A percentile compares a stretch with the other conserved stretches of the same genome.
Conservation (phyloP, 2,113 vertebrate genomes). For the Brachirus orientalis region DNA sequence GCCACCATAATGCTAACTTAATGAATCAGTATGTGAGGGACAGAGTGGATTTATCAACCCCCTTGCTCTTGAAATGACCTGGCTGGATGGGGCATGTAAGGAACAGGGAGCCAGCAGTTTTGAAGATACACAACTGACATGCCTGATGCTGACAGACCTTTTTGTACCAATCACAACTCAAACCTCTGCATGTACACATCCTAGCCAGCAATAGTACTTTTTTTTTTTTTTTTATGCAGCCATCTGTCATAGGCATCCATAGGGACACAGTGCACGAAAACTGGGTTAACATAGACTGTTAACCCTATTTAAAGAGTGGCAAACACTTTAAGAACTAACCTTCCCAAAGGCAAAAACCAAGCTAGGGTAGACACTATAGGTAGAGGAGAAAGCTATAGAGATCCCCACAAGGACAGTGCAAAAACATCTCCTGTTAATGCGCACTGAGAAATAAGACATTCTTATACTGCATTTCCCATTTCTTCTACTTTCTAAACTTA, state of each 20-base stretch:
- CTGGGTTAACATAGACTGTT: conserved; percentile 60
- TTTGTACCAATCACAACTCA: conserved; percentile 26
- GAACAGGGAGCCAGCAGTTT: background rate
- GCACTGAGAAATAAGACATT: background rate
- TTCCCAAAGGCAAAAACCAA: conserved; percentile 67
- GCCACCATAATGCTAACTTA: conserved; percentile 22
- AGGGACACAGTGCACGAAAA: conserved; percentile 62
- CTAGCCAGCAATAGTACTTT: conserved; percentile 11
- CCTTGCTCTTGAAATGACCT: background rate
- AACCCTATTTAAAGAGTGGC: conserved; percentile 73
- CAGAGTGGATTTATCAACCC: conserved; percentile 15
- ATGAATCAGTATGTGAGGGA: conserved; percentile 42
- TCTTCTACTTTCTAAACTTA: too few species aligned
- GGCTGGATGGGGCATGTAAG: conserved; percentile 13
- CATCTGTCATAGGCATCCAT: conserved; percentile 61
- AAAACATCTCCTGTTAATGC: background rate
- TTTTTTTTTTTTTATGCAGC: conserved; percentile 48
- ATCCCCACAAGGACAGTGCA: conserved; percentile 25
- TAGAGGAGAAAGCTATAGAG: conserved; percentile 11
- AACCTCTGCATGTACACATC: conserved; percentile 19
- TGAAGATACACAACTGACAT: conserved; percentile 6
- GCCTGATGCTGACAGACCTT: conserved; percentile 9
- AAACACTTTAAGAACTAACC: conserved; percentile 65
- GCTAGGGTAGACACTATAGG: conserved; percentile 60
- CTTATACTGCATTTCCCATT: too few species aligned